Base-by-base conservation (phyloP, 92 coral and sea anemone genomes). In the Palythoa heliodiscus region DNA sequence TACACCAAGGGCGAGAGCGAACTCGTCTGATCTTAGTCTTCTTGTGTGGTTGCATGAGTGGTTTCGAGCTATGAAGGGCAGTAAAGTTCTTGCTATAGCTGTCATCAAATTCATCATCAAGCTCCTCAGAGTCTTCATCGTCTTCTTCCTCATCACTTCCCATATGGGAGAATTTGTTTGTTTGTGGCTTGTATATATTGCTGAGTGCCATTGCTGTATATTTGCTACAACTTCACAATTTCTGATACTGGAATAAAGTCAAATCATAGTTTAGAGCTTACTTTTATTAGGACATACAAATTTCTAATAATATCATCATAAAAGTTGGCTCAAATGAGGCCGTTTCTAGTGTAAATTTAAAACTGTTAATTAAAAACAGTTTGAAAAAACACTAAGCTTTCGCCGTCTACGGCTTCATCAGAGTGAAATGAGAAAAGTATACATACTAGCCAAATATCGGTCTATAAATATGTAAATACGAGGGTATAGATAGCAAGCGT, bases 141-240 rank as follows among this genome's bases (percentile, higher is more conserved):
- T 73, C 88, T 52, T 87, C 91, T 55, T 92, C 95, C 12, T 95
- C 97, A 71, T 94, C 99, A 76, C 99, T 95, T 83, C 92, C 95
- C 29, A 95, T 83, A 87, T 94, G 95, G 19, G 95, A 90, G 75
- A 96, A 92, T 77, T 92, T 91, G 82, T 94, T 96, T 37, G 95
- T 86, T 83, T 94, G 98, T 5, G 99, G 96, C 80, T 93, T 94
- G 90, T 96, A 96, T 85, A 96, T 91, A 50, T 96, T 94, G 38
- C 94, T 96, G 47, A 96, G 82, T 23, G 98, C 91, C 99, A 96
- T 96, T 48, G 48, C 20, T 24, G 63, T 40, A 25, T 11, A 16
- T 52, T 53, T 52, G 2, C n/a, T 39, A 64, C 48, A 38, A 20
- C 19, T 20, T 78, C 61, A 25, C 25, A 6, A 7, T 69, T 29